Evolutionary conservation across 2,113 vertebrate species (phyloP).

Genomic region (Sceloporus tristichus): DNA sequence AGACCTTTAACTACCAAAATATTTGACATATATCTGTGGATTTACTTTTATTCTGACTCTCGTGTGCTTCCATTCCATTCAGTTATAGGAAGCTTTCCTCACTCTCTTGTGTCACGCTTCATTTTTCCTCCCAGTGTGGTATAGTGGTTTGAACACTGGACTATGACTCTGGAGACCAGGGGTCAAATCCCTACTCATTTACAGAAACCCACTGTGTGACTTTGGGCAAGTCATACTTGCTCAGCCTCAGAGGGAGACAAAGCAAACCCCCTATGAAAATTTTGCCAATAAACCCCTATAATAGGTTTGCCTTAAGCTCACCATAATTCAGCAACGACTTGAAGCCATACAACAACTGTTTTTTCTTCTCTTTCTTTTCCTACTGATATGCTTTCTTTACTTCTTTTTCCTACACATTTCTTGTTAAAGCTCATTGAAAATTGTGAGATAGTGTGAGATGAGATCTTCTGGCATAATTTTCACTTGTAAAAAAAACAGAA

Average conservation of each 20-base stretch:
- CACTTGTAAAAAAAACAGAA: neutral
- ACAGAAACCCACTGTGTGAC: too few species aligned
- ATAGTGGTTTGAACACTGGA: too few species aligned
- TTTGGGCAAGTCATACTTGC: too few species aligned
- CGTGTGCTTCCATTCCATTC: neutral
- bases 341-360: too few species aligned
- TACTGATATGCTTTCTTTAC: neutral
- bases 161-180: too few species aligned
- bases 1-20: neutral
- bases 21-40: constrained; percentile 3
- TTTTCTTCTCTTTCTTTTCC: neutral
- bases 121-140: neutral
- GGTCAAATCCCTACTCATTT: too few species aligned
- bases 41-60: neutral
- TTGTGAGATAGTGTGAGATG: neutral
- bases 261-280: too few species aligned
- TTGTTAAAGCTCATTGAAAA: neutral
- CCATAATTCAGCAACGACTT: too few species aligned
- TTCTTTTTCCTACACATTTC: neutral
- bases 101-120: neutral
- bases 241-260: too few species aligned
- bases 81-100: neutral
- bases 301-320: too few species aligned
- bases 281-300: too few species aligned
- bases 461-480: neutral